Evolutionary conservation across 2,797 vertebrate species (phyloP), one percentile per base, ranked within the genome.

Genomic region (Synanceia verrucosa): DNA sequence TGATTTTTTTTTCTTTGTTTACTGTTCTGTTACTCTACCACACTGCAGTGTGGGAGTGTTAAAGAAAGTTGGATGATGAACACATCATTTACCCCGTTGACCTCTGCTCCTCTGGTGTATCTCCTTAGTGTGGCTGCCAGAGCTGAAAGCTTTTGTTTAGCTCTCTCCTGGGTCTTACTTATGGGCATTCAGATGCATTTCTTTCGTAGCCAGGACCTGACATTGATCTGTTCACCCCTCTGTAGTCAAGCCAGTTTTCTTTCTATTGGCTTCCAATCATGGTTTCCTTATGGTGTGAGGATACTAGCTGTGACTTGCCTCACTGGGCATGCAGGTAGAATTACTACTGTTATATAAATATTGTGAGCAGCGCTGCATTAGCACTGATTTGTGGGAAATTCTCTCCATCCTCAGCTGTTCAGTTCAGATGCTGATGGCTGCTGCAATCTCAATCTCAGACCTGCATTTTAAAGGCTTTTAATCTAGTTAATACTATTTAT

Each of bases 231-330:
- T 66, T 70, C 68, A 68, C 26, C 33, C 28, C 13, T 73, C 6
- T 81, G 58, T 77, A 68, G 69, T 59, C 19, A 31, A 76, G 52
- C 76, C 79, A 71, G 28, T 74, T 78, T 65, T 72, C 16, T 72
- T 66, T 58, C 31, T 28, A 46, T 65, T 81, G 37, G 36, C 55
- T 59, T 76, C 8, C 18, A 56, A 13, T 58, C 3, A 1, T 44
- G 13, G 29, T 65, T 67, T 76, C 50, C 48, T 31, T 26, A 2
- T 19, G 36, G 18, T 18, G 11, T 36, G 39, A 74, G 65, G 60
- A 63, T 28, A 12, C 50, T 44, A 36, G 18, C 28, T 60, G 6
- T 65, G 41, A 55, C 46, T 29, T 56, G 11, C 58, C 8, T 47
- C 11, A 6, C 62, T 83, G 19, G 60, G 70, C 11, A 51, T 36